Conservation (phyloP, 2,888 invertebrate species). For the Dolichopus griseipennis region DNA sequence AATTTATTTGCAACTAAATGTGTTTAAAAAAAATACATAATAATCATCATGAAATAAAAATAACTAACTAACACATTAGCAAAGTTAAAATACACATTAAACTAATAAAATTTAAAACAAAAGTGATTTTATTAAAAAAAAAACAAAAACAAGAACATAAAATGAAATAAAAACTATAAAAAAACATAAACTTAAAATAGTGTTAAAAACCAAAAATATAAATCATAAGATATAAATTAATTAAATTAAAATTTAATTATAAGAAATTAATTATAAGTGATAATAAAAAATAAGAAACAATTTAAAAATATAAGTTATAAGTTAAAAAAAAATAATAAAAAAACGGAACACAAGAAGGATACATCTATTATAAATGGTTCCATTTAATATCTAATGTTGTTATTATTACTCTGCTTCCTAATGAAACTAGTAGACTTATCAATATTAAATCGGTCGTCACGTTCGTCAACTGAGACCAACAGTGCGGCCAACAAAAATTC, state of each 20-base stretch:
- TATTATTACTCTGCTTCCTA: slow-evolving; percentile 41
- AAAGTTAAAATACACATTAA: no score
- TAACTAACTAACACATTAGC: no score
- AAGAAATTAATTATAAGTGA: no score
- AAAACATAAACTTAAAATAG: background rate
- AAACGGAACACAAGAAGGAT: background rate
- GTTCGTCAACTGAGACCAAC: slow-evolving; percentile 8
- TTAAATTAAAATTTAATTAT: no score
- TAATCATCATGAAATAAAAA: no score
- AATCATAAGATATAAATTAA: no score
- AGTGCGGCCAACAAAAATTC: background rate
- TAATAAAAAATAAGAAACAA: background rate
- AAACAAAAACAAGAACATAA: background rate
- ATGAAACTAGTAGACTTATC: slow-evolving; percentile 44
- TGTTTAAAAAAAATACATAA: no score
- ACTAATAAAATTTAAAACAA: no score
- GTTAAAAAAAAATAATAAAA: background rate
- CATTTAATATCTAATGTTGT: slow-evolving; percentile 40
- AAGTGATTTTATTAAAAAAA: no score
- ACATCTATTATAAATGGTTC: slow-evolving; percentile 23
- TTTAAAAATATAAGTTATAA: background rate
- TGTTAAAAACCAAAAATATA: no score
- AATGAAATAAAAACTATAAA: background rate
- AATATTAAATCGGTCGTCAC: slow-evolving; percentile 33
- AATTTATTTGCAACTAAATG: no score